Conservation (phyloP, 2,797 vertebrate genomes). For the Sus cebifrons region DNA sequence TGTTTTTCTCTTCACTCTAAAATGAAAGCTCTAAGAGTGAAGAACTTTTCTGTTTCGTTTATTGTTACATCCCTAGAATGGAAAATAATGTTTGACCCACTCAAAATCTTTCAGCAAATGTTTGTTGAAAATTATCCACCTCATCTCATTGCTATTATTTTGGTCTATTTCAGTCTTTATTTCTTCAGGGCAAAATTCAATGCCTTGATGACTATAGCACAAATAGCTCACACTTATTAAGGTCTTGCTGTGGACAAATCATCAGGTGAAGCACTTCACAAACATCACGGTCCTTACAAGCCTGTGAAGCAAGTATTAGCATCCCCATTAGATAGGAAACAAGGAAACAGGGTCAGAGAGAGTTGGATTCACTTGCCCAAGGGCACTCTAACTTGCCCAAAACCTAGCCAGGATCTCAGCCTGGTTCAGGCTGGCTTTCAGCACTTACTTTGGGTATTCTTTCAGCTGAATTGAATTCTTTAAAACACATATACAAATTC, state of each 20-base stretch:
- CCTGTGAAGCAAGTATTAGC: background rate
- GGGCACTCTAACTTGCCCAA: background rate
- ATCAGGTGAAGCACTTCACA: background rate
- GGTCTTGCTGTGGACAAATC: background rate
- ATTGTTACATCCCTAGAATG: background rate
- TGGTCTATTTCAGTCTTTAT: background rate
- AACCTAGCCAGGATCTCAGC: background rate
- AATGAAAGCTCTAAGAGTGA: background rate
- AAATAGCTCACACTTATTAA: background rate
- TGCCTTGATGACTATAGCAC: background rate
- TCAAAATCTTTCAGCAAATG: background rate
- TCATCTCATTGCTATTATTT: background rate
- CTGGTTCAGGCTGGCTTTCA: background rate
- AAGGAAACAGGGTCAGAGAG: background rate
- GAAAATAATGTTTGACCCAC: background rate
- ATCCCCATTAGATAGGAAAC: background rate
- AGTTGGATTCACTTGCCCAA: background rate
- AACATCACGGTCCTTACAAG: background rate
- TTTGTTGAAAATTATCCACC: background rate
- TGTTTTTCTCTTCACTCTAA: slow-evolving; percentile 17
- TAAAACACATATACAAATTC: background rate
- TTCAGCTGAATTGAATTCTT: background rate
- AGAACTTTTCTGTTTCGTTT: background rate
- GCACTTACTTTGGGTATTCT: background rate
- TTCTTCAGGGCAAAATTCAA: background rate